Conservation (phyloP, 1,140 invertebrate genomes). For the Pentalonia nigronervosa region DNA sequence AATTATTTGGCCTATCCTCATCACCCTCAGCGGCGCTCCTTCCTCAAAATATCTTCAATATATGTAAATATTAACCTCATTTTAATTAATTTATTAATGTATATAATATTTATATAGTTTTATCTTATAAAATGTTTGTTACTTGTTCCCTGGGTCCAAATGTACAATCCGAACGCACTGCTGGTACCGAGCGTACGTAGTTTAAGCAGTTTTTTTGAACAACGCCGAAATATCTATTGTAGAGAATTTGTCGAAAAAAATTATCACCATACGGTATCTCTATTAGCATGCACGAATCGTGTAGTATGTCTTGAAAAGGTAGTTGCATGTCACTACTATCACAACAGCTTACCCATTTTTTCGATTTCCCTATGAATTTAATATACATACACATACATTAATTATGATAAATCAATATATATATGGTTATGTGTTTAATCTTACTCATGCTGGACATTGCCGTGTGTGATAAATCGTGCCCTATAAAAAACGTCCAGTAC, state of each 20-base stretch:
- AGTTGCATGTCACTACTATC: constrained; percentile 68
- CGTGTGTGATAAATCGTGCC: constrained; percentile 82
- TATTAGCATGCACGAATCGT: constrained; percentile 84
- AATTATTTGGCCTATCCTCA: too few species aligned
- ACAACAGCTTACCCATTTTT: constrained; percentile 75
- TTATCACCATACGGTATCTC: constrained; percentile 73
- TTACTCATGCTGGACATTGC: constrained; percentile 80
- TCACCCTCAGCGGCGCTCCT: too few species aligned
- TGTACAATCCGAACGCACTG: constrained; percentile 76
- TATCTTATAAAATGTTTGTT: constrained; percentile 58
- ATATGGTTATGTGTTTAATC: constrained; percentile 61
- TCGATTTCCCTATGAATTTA: constrained; percentile 67
- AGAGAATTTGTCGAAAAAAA: too few species aligned
- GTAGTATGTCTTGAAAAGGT: constrained; percentile 75
- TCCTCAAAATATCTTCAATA: too few species aligned
- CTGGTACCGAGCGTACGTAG: constrained; percentile 81
- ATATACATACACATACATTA: neutral
- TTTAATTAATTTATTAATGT: too few species aligned
- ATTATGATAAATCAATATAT: neutral
- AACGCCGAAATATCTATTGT: too few species aligned
- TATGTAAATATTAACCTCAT: too few species aligned
- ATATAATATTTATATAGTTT: too few species aligned
- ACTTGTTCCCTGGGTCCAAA: constrained; percentile 85
- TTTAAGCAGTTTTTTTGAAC: constrained; percentile 77
- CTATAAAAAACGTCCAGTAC: constrained; percentile 83